A percentile compares a stretch with the other conserved stretches of the same genome.
Conservation (phyloP, 2,113 vertebrate genomes). For the Antigone vipio region DNA sequence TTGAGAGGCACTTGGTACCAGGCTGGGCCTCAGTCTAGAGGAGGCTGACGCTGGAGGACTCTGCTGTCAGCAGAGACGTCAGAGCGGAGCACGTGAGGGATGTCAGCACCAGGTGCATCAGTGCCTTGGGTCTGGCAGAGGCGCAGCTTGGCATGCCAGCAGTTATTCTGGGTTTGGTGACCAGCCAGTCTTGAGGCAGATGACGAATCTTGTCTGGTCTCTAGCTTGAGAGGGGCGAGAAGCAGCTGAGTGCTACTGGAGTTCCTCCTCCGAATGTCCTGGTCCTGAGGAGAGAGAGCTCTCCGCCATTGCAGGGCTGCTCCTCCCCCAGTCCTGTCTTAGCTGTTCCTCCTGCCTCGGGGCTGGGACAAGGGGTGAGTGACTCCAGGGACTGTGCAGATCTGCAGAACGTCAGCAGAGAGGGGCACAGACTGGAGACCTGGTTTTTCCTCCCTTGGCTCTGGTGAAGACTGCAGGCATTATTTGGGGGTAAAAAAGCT, state of each 20-base stretch:
- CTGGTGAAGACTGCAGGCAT: neutral
- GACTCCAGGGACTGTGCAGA: neutral
- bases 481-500: neutral
- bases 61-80: neutral
- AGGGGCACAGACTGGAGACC: neutral
- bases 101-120: neutral
- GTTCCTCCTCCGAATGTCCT: neutral
- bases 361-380: neutral
- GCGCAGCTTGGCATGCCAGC: neutral
- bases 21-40: neutral
- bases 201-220: neutral
- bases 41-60: neutral
- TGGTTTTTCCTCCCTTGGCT: neutral
- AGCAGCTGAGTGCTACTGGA: neutral
- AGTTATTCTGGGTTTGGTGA: neutral
- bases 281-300: neutral
- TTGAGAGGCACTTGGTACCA: fast-evolving
- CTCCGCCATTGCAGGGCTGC: neutral
- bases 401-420: neutral
- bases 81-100: neutral
- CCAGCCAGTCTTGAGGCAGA: neutral
- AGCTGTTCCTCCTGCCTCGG: neutral
- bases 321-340: neutral
- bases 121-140: neutral
- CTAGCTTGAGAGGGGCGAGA: neutral